Evolutionary conservation across 2,888 invertebrate genomes (phyloP).

Genomic region (Penaeus monodon): DNA sequence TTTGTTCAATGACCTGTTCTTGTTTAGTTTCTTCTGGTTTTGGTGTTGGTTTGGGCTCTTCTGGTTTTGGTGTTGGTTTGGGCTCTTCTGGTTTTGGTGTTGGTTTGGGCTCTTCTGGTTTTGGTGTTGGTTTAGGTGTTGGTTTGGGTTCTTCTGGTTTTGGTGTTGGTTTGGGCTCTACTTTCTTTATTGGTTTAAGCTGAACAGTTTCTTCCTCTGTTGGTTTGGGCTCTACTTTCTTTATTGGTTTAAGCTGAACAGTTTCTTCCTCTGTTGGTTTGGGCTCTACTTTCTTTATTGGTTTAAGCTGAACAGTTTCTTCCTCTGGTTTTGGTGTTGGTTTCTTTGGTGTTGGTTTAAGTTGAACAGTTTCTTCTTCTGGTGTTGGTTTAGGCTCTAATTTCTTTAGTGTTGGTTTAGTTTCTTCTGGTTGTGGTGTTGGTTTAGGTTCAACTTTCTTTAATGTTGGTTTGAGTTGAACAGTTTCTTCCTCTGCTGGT

Average conservation of each 20-base stretch:
- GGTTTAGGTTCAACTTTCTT: slow-evolving; percentile 7
- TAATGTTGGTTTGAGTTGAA: background rate
- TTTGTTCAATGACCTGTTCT: background rate
- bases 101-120: slow-evolving; percentile 10
- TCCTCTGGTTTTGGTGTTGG: slow-evolving; percentile 30
- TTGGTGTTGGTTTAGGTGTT: slow-evolving; percentile 8
- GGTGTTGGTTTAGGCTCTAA: slow-evolving; percentile 17
- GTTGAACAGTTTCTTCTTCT: slow-evolving; percentile 21
- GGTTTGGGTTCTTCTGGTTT: slow-evolving; percentile 20
- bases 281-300: slow-evolving; percentile 12
- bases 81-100: slow-evolving; percentile 19
- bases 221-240: background rate
- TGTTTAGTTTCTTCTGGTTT: slow-evolving; percentile 15
- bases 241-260: background rate
- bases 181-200: slow-evolving; percentile 12
- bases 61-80: background rate
- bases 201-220: background rate
- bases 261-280: slow-evolving; percentile 19
- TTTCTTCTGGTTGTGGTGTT: slow-evolving; percentile 27
- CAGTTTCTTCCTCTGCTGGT: slow-evolving; percentile 21
- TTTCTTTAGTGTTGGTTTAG: slow-evolving; percentile 21
- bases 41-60: slow-evolving; percentile 20
- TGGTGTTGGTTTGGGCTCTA: background rate
- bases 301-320: slow-evolving; percentile 5
- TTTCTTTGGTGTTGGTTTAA: slow-evolving; percentile 22